phyloP scores from a whole-genome alignment of 2,888 invertebrate genomes.

The Tetheella fluctuosa region DNA sequence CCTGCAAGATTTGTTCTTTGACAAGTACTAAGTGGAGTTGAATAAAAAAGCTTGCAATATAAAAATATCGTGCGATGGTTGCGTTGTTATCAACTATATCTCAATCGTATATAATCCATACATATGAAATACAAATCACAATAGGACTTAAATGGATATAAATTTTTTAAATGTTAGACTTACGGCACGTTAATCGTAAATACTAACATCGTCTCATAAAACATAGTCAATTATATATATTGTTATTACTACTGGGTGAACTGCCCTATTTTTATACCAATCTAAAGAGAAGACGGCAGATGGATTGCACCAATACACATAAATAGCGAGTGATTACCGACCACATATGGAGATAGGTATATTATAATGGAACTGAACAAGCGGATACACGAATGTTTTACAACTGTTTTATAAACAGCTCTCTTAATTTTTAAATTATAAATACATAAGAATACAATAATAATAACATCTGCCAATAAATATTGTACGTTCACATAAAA shows the following conservation, averaged over 20 bases:
- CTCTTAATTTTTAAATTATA: background rate
- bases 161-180: too few relatives aligned
- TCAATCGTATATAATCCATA: constrained; percentile 4
- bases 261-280: background rate
- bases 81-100: too few relatives aligned
- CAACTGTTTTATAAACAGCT: background rate
- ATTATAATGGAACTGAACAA: background rate
- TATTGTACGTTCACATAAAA: background rate
- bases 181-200: background rate
- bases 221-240: too few relatives aligned
- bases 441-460: background rate
- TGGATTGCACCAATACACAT: background rate
- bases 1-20: too few relatives aligned
- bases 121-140: background rate
- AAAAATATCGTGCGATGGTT: too few relatives aligned
- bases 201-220: too few relatives aligned
- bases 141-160: background rate
- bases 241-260: background rate
- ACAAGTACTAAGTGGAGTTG: too few relatives aligned
- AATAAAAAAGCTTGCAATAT: too few relatives aligned
- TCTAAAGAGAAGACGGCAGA: background rate
- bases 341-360: background rate
- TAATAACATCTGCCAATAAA: constrained; percentile 1
- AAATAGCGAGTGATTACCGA: background rate
- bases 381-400: background rate